Base-by-base conservation (phyloP, 92 coral and sea anemone species). In the Siderastrea radians region DNA sequence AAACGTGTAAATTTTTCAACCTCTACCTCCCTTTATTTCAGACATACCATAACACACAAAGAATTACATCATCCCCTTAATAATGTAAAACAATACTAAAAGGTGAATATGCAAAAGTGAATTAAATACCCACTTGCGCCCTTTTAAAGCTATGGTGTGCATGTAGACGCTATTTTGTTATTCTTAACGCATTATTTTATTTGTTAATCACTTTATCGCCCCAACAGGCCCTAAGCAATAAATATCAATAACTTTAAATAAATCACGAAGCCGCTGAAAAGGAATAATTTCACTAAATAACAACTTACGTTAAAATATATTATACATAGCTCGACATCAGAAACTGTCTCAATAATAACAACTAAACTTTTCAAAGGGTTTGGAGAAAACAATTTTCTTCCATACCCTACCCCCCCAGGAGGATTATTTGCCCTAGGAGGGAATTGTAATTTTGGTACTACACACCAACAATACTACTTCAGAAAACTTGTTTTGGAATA, bases 231-330 rank as follows among this genome's bases (percentile, higher is more conserved):
- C 44, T 49, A 64, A 11, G 49, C 63, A 84, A 84, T 84, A 84
- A 84, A 84, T 84, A 79, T 79, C 11, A 84, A 61, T 74, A 60
- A 12, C 14, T 48, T 72, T 73, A 72, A 72, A 73, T 84, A 84
- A 49, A 61, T 84, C 43, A 66, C 7, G 75, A 11, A 63, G 58
- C 52, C 61, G 12, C 14, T 57, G 64, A n/a, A 74, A 14, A 58
- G 19, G 53, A 63, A 46, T 49, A n/a, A 47, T 38, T 19, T 44
- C 48, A 14, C 15, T 48, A 7, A 45, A 43, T n/a, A 60, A 7
- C 44, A 77, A 3, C 4, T 12, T 2, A 77, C 14, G 15, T 59
- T 77, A 77, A 44, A 77, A 19, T 74, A 64, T 26, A 26, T 26
- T 64, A 74, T 7, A 10, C 46, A 74, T 3, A 17, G 62, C n/a